A percentile compares a stretch with the other conserved stretches of the same genome.
phyloP scores from a whole-genome alignment of 2,888 invertebrate species.

The Volucella inanis region DNA sequence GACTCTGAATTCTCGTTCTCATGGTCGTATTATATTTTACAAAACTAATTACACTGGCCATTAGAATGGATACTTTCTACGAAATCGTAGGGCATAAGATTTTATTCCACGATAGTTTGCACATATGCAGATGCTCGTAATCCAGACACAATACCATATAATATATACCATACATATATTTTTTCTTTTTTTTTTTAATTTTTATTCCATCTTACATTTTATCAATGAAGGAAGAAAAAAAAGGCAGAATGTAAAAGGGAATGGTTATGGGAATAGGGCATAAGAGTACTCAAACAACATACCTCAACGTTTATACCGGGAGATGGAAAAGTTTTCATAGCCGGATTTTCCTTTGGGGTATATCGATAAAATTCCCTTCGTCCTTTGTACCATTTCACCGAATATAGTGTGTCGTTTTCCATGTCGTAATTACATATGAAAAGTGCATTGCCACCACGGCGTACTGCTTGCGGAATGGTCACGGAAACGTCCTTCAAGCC shows the following conservation, averaged over 20 bases:
- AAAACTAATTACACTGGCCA: slow-evolving; percentile 68
- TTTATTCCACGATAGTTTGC: slow-evolving; percentile 9
- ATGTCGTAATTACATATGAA: slow-evolving; percentile 91
- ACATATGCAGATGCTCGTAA: slow-evolving; percentile 1
- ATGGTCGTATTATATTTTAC: slow-evolving; percentile 32
- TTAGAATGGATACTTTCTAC: slow-evolving; percentile 36
- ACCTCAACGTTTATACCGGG: slow-evolving; percentile 86
- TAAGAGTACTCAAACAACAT: slow-evolving; percentile 77
- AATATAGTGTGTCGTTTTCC: slow-evolving; percentile 90
- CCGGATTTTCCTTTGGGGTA: slow-evolving; percentile 88
- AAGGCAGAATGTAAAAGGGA: too few species aligned
- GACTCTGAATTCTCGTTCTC: too few species aligned
- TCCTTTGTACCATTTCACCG: slow-evolving; percentile 95
- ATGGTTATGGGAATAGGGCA: not conserved
- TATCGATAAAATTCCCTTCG: slow-evolving; percentile 93
- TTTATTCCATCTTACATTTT: not conserved
- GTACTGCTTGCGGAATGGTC: slow-evolving; percentile 87
- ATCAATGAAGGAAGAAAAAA: too few species aligned
- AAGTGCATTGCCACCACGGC: slow-evolving; percentile 86
- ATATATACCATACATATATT: too few species aligned
- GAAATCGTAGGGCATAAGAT: not conserved
- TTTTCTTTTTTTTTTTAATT: not conserved
- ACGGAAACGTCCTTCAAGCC: slow-evolving; percentile 87
- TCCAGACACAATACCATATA: not conserved
- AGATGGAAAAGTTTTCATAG: slow-evolving; percentile 86